These are phyloP conservation scores for Cheilosia pagana DNA, from an alignment of 2,888 invertebrate genomes.

Conservation along the genomic window DNA sequence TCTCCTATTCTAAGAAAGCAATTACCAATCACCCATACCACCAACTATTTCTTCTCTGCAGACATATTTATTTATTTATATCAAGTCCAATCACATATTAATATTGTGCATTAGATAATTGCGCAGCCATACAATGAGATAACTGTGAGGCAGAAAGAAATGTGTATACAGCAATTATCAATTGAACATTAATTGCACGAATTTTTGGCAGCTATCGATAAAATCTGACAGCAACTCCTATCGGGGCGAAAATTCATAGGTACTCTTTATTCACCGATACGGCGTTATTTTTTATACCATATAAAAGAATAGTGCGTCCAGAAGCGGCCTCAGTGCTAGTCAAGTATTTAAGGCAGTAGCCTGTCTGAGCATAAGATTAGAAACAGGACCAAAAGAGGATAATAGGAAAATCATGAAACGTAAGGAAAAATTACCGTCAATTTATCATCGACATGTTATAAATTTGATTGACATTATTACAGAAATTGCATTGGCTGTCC, in stretches of 20 bases:
- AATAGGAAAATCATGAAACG: constrained; percentile 44
- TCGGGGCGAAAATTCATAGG: constrained; percentile 2
- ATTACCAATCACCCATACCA: too few relatives aligned
- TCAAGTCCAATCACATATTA: background rate
- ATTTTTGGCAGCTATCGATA: constrained; percentile 52
- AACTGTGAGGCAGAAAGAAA: background rate
- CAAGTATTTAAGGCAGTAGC: background rate
- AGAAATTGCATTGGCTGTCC: constrained; percentile 31
- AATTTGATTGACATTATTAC: background rate
- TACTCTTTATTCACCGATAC: background rate
- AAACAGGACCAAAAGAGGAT: constrained; percentile 16
- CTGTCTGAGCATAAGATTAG: constrained; percentile 6
- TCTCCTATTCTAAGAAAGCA: too few relatives aligned
- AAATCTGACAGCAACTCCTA: constrained; percentile 43
- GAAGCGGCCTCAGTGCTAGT: constrained; percentile 43
- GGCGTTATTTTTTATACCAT: constrained; percentile 4
- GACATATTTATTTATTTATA: background rate
- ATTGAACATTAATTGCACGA: constrained; percentile 50
- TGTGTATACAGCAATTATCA: constrained; percentile 43
- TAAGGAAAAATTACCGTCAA: constrained; percentile 25
- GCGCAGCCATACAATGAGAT: background rate
- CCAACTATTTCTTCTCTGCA: too few relatives aligned
- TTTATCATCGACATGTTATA: too few relatives aligned
- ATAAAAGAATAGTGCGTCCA: constrained; percentile 48
- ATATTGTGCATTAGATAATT: background rate